These are phyloP conservation scores for Lepidostoma basale DNA, from an alignment of 1,140 invertebrate species.

Conservation along the genomic window DNA sequence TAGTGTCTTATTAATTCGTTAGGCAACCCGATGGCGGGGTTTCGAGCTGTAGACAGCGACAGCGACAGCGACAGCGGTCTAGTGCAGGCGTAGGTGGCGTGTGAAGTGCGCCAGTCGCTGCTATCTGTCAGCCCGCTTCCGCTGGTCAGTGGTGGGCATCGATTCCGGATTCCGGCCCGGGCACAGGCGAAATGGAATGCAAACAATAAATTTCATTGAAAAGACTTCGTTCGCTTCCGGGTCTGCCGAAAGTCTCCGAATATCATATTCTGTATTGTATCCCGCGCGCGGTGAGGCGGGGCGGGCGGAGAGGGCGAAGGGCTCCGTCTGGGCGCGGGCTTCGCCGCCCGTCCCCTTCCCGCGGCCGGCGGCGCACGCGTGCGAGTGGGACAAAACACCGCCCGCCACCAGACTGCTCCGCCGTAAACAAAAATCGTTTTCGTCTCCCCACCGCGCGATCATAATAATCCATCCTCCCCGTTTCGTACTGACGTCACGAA, in stretches of 20 bases:
- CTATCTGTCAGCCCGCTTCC: no score
- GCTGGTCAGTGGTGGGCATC: no score
- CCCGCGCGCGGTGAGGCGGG: not conserved
- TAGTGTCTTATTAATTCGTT: no score
- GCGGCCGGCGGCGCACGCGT: not conserved
- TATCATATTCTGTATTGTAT: not conserved
- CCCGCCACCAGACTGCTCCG: not conserved
- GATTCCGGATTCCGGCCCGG: no score
- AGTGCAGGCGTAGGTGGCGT: no score
- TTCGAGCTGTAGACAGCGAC: no score
- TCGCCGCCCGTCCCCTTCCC: not conserved
- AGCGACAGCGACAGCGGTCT: no score
- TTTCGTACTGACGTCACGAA: no score
- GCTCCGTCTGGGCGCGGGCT: conserved; percentile 12
- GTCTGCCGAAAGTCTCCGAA: not conserved
- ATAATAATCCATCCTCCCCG: not conserved
- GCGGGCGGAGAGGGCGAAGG: not conserved
- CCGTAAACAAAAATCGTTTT: conserved; percentile 5
- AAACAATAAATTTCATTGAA: conserved; percentile 25
- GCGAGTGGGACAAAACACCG: not conserved
- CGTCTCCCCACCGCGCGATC: not conserved
- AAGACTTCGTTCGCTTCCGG: conserved; percentile 6
- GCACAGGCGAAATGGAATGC: not conserved
- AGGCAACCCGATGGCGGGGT: no score
- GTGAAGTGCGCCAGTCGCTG: no score